Evolutionary conservation across 2,113 vertebrate species (phyloP), one percentile per base, ranked within the genome.

Genomic region (Micromys minutus): DNA sequence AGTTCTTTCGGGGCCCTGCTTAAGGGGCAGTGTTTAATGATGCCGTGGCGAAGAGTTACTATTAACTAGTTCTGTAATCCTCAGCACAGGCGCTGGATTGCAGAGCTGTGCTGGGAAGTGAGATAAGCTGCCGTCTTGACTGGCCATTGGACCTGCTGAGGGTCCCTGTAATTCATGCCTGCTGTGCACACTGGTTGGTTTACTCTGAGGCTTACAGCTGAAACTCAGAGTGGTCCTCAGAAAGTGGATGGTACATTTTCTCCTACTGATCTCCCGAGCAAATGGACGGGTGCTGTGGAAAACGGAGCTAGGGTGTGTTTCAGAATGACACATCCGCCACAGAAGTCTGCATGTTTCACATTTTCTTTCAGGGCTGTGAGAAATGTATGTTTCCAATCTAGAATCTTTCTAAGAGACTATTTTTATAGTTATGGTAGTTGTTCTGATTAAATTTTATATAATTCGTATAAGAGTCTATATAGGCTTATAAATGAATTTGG

Each of bases 91-190:
- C n/a, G 31, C 69, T 92, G 61, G 83, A 86, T 55, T 9, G 29
- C 55, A 85, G 84, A 86, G 74, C 29, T 85, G 16, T 90, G 21
- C 94, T 85, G 93, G 81, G 76, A 97, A 50, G 9, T 61, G 67
- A 93, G 55, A 36, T 22, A 90, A 95, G 74, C 36, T 86, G 34
- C 31, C 57, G 24, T 95, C 96, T 85, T 95, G 93, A 88, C 76
- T 42, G 76, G 34, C 92, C 85, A 95, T 85, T 92, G 34, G 0
- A 83, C 98, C 91, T 92, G 83, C 93, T 93, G 79, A 95, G 97
- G 87, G 94, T 89, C 39, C 77, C 47, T 42, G 61, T 80, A 81
- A 85, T 84, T 92, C 50, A 63, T 90, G n/a, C 59, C 22, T 13
- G 77, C 80, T 65, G 7, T 71, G 17, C 67, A 69, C 36, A 85